These are phyloP conservation scores for Muscicapa comitata DNA, from an alignment of 2,797 vertebrate species.

Conservation along the genomic window DNA sequence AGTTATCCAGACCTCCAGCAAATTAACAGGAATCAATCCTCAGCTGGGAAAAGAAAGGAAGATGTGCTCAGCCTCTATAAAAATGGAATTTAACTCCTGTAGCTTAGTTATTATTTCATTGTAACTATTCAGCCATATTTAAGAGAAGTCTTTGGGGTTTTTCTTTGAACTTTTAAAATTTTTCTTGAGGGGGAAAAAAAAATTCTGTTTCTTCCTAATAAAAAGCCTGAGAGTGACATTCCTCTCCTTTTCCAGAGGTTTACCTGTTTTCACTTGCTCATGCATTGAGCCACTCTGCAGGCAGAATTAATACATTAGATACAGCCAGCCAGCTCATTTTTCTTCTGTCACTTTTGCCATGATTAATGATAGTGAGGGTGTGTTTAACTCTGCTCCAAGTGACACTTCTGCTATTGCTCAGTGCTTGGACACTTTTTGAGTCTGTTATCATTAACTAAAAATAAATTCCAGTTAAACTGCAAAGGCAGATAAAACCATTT, in stretches of 20 bases:
- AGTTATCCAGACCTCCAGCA: no score
- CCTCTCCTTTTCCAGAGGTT: neutral
- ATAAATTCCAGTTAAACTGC: conserved; percentile 19
- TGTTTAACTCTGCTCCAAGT: conserved; percentile 57
- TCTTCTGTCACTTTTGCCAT: conserved; percentile 68
- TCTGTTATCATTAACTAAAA: conserved; percentile 55
- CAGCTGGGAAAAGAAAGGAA: neutral
- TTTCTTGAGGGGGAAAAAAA: neutral
- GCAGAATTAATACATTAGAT: conserved; percentile 68
- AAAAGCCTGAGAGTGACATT: neutral
- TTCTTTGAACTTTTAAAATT: rapidly evolving
- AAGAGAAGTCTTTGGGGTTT: neutral
- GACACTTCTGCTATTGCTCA: conserved; percentile 47
- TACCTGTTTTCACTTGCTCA: conserved; percentile 40
- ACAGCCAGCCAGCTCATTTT: conserved; percentile 62
- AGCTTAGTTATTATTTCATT: neutral
- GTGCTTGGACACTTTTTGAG: conserved; percentile 14
- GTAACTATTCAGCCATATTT: neutral
- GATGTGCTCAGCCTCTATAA: neutral
- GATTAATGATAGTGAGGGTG: conserved; percentile 60
- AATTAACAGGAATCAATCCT: neutral
- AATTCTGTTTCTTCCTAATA: neutral
- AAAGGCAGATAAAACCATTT: conserved; percentile 27
- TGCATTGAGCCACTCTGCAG: conserved; percentile 43
- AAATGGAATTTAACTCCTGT: neutral